phyloP scores from a whole-genome alignment of 1,140 invertebrate genomes.

The Rhyacophila brunnea region DNA sequence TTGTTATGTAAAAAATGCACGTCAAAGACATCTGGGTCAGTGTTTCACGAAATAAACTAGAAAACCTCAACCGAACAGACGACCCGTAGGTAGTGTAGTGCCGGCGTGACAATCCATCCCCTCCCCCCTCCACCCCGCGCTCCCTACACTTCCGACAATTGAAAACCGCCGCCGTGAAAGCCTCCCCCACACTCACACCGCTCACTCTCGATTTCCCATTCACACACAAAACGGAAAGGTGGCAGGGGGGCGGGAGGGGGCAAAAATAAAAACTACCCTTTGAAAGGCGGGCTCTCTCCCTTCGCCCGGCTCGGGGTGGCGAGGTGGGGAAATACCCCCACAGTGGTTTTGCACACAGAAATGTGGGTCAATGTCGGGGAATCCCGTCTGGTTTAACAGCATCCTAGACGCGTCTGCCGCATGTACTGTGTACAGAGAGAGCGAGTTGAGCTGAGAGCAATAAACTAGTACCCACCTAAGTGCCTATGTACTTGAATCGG shows the following conservation, averaged over 20 bases:
- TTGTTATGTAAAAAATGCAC: too few species aligned
- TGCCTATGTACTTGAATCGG: too few species aligned
- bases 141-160: neutral
- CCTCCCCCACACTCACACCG: constrained; percentile 2
- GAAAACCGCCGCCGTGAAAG: too few species aligned
- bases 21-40: too few species aligned
- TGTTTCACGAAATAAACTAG: too few species aligned
- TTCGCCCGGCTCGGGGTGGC: constrained; percentile 24
- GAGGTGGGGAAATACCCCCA: neutral
- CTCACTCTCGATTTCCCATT: constrained; percentile 28
- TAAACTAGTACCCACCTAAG: constrained; percentile 21
- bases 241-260: constrained; percentile 28
- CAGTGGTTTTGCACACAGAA: constrained; percentile 38
- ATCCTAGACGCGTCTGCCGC: constrained; percentile 32
- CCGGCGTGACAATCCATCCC: neutral
- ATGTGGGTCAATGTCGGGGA: constrained; percentile 62
- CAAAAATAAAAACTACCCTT: constrained; percentile 45
- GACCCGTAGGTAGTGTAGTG: too few species aligned
- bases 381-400: constrained; percentile 48
- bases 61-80: too few species aligned
- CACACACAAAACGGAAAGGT: constrained; percentile 31
- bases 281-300: constrained; percentile 55
- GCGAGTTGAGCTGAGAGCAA: constrained; percentile 4
- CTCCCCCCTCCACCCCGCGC: neutral
- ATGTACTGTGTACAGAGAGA: neutral